Evolutionary conservation across 1,140 invertebrate genomes (phyloP).

Genomic region (Limonius californicus): DNA sequence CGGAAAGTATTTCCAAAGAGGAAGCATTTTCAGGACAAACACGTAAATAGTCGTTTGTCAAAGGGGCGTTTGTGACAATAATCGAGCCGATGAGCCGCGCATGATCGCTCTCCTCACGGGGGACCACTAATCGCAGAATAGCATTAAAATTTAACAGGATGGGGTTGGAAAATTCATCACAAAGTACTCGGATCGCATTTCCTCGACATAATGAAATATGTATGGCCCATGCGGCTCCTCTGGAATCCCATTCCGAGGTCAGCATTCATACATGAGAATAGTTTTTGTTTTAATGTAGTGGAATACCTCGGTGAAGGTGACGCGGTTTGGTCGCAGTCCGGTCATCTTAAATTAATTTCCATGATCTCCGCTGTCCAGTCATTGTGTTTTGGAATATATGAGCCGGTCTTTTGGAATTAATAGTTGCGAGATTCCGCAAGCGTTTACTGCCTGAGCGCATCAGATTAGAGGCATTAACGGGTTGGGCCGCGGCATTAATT

Average conservation of each 20-base stretch:
- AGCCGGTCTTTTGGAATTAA: slow-evolving; percentile 42
- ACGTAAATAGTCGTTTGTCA: slow-evolving; percentile 15
- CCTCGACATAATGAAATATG: slow-evolving; percentile 6
- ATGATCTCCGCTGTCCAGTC: background rate
- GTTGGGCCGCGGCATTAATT: slow-evolving; percentile 44
- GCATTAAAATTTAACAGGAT: slow-evolving; percentile 9
- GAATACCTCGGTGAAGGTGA: slow-evolving; percentile 2
- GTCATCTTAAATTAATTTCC: slow-evolving; percentile 10
- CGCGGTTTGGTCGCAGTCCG: background rate
- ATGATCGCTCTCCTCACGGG: slow-evolving; percentile 1
- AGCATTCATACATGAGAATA: background rate
- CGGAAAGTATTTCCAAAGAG: background rate
- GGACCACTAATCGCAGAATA: slow-evolving; percentile 11
- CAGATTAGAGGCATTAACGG: slow-evolving; percentile 48
- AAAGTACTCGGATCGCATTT: slow-evolving; percentile 5
- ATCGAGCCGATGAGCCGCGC: slow-evolving; percentile 6
- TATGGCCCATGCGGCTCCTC: background rate
- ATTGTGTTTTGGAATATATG: slow-evolving; percentile 36
- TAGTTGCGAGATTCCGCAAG: slow-evolving; percentile 46
- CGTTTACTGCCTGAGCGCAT: slow-evolving; percentile 45
- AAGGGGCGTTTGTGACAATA: slow-evolving; percentile 11
- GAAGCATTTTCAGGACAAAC: slow-evolving; percentile 7
- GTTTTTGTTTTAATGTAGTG: slow-evolving; percentile 5
- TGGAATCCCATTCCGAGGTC: slow-evolving; percentile 2
- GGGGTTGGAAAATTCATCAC: slow-evolving; percentile 10